A percentile compares a stretch with the other conserved stretches of the same genome.
Evolutionary conservation across 1,140 invertebrate genomes (phyloP).

Genomic region (Temnothorax curvispinosus): DNA sequence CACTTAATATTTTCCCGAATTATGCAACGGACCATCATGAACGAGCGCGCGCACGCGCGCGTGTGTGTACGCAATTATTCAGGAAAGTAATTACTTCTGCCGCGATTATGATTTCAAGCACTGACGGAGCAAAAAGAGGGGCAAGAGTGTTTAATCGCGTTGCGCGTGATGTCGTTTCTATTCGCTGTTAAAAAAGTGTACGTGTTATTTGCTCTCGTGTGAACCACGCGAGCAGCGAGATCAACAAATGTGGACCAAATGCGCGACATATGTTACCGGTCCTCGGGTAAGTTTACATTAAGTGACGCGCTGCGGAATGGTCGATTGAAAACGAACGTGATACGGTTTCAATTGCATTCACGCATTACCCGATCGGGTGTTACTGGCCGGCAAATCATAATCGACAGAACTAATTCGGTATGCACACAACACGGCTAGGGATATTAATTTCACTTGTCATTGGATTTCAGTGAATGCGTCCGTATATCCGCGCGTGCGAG

Average conservation of each 20-base stretch:
- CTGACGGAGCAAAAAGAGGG: constrained; percentile 3
- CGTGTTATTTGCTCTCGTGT: constrained; percentile 32
- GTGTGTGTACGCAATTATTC: constrained; percentile 29
- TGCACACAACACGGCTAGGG: constrained; percentile 2
- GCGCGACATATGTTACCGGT: constrained; percentile 3
- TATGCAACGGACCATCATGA: neutral
- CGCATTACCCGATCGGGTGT: constrained; percentile 42
- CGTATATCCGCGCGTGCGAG: neutral
- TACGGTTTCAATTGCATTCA: constrained; percentile 57
- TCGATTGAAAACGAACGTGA: constrained; percentile 57
- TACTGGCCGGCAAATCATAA: constrained; percentile 51
- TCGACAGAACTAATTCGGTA: constrained; percentile 56
- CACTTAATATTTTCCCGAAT: constrained; percentile 27
- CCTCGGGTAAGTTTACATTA: constrained; percentile 46
- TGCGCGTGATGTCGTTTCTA: neutral
- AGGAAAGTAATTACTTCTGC: constrained; percentile 42
- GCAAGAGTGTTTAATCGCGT: constrained; percentile 24
- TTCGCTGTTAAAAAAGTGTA: constrained; percentile 14
- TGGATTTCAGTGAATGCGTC: constrained; percentile 36
- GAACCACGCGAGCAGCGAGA: neutral
- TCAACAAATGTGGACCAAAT: constrained; percentile 4
- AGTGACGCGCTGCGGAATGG: constrained; percentile 23
- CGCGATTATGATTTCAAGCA: constrained; percentile 43
- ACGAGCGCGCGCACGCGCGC: neutral
- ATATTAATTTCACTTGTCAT: constrained; percentile 61